phyloP scores from a whole-genome alignment of 2,797 vertebrate genomes.

The Todus mexicanus region DNA sequence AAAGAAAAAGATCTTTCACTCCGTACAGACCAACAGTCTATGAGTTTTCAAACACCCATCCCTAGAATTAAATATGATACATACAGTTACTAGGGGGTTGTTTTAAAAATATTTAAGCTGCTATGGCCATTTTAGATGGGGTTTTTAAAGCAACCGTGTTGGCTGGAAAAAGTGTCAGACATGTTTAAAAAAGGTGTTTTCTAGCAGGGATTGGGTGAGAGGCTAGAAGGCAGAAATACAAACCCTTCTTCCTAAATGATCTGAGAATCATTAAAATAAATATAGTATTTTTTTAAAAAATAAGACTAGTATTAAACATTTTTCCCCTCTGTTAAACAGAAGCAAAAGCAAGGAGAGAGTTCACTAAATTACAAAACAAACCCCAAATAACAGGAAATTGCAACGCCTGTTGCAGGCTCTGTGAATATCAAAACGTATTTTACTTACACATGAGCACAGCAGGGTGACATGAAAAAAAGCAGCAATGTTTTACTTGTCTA shows the following conservation, averaged over 20 bases:
- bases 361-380: background rate
- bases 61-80: background rate
- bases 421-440: background rate
- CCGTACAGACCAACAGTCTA: background rate
- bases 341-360: background rate
- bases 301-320: background rate
- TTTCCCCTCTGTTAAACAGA: accelerated
- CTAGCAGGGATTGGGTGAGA: background rate
- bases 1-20: background rate
- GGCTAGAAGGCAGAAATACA: background rate
- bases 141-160: background rate
- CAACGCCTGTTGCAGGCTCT: background rate
- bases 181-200: constrained; percentile 2
- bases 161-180: background rate
- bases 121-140: background rate
- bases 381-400: background rate
- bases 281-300: background rate
- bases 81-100: background rate
- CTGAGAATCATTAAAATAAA: background rate
- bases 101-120: background rate
- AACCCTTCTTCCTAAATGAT: background rate
- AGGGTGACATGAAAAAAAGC: background rate
- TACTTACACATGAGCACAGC: background rate
- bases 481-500: background rate
- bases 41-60: background rate